Evolutionary conservation across 2,888 invertebrate genomes (phyloP).

Genomic region (Lamellibrachia satsuma): DNA sequence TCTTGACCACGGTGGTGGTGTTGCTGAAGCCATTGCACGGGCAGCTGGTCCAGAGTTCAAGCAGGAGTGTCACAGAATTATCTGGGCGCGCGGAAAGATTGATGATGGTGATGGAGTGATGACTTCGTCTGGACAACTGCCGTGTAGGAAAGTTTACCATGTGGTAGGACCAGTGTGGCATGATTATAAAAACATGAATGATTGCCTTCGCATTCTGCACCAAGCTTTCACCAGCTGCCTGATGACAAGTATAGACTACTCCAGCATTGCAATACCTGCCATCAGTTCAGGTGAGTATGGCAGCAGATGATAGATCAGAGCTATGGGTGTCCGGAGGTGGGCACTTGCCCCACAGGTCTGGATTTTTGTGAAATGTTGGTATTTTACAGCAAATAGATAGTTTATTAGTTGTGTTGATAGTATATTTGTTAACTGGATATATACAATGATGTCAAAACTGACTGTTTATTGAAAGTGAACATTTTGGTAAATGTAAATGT

Average conservation of each 20-base stretch:
- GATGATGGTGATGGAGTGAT: not conserved
- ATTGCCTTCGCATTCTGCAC: not conserved
- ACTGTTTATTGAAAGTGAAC: no score
- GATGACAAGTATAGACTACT: slow-evolving; percentile 26
- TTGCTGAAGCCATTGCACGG: not conserved
- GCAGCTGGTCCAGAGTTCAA: not conserved
- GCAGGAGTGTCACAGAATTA: not conserved
- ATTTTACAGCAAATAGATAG: no score
- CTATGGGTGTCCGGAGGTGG: no score
- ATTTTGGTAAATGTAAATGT: no score
- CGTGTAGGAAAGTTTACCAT: not conserved
- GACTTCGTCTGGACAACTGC: not conserved
- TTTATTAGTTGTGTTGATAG: no score
- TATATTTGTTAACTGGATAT: no score
- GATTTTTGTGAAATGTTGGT: no score
- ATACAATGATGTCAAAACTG: no score
- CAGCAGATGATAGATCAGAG: not conserved
- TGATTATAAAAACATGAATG: not conserved
- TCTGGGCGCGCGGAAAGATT: not conserved
- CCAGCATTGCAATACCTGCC: not conserved
- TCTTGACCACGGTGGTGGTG: not conserved
- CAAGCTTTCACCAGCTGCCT: not conserved
- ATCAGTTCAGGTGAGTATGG: slow-evolving; percentile 18
- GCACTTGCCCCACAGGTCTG: no score
- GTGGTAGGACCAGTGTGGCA: not conserved